phyloP scores from a whole-genome alignment of 2,888 invertebrate genomes.

The Holacanthella duospinosa region DNA sequence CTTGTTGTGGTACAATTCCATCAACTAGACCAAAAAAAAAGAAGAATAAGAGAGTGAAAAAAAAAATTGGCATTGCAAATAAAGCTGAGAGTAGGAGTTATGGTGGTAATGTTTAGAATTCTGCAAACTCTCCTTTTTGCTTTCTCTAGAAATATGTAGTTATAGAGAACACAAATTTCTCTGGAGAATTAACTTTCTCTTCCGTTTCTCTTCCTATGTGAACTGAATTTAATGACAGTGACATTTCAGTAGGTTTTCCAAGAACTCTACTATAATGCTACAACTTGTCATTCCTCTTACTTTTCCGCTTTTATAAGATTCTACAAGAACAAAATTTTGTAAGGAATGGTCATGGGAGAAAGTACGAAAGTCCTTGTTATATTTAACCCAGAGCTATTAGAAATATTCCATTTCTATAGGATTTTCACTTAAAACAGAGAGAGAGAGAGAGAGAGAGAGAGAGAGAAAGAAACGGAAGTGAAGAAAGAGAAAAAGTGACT shows the following conservation, averaged over 20 bases:
- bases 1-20: neutral
- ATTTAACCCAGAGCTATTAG: neutral
- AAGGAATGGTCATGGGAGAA: neutral
- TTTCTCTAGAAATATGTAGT: neutral
- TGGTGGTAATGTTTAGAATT: constrained; percentile 1
- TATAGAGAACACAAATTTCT: constrained; percentile 12
- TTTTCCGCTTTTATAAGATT: too few relatives aligned
- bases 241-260: constrained; percentile 14
- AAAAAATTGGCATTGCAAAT: constrained; percentile 13
- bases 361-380: neutral
- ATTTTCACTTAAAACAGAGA: neutral
- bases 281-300: too few relatives aligned
- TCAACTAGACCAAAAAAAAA: neutral
- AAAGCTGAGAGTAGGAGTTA: neutral
- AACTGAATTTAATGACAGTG: constrained; percentile 21
- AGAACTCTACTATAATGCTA: too few relatives aligned
- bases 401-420: neutral
- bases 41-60: neutral
- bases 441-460: too few relatives aligned
- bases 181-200: constrained; percentile 20
- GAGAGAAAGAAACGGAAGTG: neutral
- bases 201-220: constrained; percentile 12
- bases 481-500: neutral
- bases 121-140: neutral
- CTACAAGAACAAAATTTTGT: too few relatives aligned